Evolutionary conservation across 2,113 vertebrate species (phyloP).

Genomic region (Enhydra lutris): DNA sequence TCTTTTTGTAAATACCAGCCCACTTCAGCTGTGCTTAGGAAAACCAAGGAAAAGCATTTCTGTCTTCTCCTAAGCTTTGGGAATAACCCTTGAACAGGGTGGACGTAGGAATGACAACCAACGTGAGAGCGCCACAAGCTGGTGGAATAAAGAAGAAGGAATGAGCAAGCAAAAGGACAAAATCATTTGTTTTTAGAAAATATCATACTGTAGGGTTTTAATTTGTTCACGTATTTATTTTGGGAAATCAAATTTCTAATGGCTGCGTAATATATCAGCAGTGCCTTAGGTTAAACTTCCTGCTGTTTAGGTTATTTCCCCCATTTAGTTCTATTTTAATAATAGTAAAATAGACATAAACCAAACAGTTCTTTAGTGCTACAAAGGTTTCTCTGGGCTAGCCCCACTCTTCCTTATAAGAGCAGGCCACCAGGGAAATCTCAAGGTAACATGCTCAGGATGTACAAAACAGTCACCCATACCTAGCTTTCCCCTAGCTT

Average conservation of each 20-base stretch:
- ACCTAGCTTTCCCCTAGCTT: not conserved
- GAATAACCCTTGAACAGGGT: not conserved
- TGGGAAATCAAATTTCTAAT: slow-evolving; percentile 9
- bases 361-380: not conserved
- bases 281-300: slow-evolving; percentile 2
- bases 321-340: slow-evolving; percentile 26
- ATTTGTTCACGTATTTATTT: slow-evolving; percentile 17
- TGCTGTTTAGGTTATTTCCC: not conserved
- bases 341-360: not conserved
- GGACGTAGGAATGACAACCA: not conserved
- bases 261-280: not conserved
- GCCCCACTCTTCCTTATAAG: not conserved
- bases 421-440: not conserved
- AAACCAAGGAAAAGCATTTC: not conserved
- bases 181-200: not conserved
- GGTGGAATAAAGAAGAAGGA: not conserved
- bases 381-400: not conserved
- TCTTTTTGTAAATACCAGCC: not conserved
- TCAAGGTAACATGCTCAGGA: not conserved
- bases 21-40: not conserved
- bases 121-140: not conserved
- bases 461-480: not conserved
- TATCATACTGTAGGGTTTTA: not conserved
- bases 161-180: not conserved
- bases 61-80: not conserved